A percentile compares a stretch with the other conserved stretches of the same genome.
Evolutionary conservation across 2,797 vertebrate species (phyloP).

Genomic region (Hemitrygon akajei): DNA sequence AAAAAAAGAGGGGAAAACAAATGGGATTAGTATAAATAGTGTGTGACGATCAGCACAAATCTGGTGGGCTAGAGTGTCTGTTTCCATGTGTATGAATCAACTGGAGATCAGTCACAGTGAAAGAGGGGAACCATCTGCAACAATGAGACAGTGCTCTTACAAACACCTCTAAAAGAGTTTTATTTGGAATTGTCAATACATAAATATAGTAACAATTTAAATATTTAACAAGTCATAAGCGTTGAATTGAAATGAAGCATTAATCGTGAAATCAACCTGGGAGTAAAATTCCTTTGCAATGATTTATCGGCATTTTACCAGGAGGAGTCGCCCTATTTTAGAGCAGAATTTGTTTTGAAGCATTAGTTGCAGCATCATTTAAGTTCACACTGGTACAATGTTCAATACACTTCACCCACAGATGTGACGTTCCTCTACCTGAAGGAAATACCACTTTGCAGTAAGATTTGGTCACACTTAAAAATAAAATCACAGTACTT

Average conservation of each 20-base stretch:
- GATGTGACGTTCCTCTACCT: neutral
- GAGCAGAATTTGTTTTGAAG: neutral
- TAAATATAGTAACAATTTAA: neutral
- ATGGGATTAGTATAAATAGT: too few species aligned
- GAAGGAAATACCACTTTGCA: neutral
- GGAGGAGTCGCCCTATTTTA: too few species aligned
- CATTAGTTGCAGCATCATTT: neutral
- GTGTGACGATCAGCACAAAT: too few species aligned
- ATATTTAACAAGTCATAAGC: neutral
- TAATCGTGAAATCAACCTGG: neutral
- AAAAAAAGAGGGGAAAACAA: neutral
- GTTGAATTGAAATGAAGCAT: neutral
- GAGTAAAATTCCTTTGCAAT: neutral
- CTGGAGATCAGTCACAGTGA: neutral
- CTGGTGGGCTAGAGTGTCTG: too few species aligned
- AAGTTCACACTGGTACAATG: neutral
- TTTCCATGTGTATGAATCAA: too few species aligned
- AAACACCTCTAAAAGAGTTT: neutral
- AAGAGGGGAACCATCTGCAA: neutral
- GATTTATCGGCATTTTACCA: neutral
- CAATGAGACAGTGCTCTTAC: neutral
- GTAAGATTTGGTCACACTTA: neutral
- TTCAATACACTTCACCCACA: neutral
- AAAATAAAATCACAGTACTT: neutral
- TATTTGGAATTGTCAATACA: slow-evolving; percentile 13